Evolutionary conservation across 2,888 invertebrate genomes (phyloP).

Genomic region (Tachina lurida): DNA sequence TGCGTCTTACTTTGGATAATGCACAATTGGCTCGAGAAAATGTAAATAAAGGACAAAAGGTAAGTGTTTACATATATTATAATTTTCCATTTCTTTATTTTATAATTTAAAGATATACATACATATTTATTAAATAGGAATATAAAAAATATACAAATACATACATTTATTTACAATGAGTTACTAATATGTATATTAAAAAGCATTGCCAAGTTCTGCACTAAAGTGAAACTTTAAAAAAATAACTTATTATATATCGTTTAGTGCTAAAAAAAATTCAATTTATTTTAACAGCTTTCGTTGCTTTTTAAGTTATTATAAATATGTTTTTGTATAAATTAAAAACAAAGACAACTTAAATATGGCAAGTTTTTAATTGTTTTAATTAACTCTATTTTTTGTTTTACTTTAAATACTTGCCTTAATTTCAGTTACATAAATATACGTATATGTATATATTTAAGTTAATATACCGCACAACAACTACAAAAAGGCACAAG

Average conservation of each 20-base stretch:
- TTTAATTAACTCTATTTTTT: slow-evolving; percentile 50
- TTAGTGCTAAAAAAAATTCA: slow-evolving; percentile 5
- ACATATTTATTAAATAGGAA: slow-evolving; percentile 60
- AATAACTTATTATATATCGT: background rate
- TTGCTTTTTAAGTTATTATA: background rate
- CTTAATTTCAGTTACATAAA: slow-evolving; percentile 12
- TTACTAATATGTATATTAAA: background rate
- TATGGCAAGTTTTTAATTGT: slow-evolving; percentile 67
- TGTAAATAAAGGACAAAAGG: slow-evolving; percentile 76
- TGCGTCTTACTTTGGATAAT: slow-evolving; percentile 74
- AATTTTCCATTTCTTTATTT: slow-evolving; percentile 25
- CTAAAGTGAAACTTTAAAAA: background rate
- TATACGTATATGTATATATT: background rate
- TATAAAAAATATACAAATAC: slow-evolving; percentile 47
- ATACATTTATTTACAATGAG: slow-evolving; percentile 55
- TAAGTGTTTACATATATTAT: slow-evolving; percentile 65
- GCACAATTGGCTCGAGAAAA: slow-evolving; percentile 74
- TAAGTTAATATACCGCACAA: slow-evolving; percentile 34
- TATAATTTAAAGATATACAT: slow-evolving; percentile 16
- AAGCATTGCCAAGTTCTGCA: slow-evolving; percentile 13
- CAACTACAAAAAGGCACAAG: slow-evolving; percentile 56
- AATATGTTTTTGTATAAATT: slow-evolving; percentile 35
- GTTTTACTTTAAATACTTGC: slow-evolving; percentile 42
- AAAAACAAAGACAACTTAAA: slow-evolving; percentile 62
- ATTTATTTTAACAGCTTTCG: background rate